phyloP scores from a whole-genome alignment of 2,888 invertebrate genomes.

The Epirrhoe tristata region DNA sequence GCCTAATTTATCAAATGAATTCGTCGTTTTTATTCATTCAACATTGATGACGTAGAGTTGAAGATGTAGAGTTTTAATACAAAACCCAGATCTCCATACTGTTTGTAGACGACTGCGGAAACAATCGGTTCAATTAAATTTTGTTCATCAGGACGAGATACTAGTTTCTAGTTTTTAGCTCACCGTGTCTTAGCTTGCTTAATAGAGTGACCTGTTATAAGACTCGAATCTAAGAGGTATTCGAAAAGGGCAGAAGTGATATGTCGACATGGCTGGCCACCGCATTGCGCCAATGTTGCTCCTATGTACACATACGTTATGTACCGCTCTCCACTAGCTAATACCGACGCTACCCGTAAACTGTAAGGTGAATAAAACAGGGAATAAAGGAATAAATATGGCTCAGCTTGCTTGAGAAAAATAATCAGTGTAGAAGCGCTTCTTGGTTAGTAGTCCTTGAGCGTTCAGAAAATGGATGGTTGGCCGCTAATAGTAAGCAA shows the following conservation, averaged over 20 bases:
- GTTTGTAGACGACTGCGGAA: no score
- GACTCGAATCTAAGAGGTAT: slow-evolving; percentile 54
- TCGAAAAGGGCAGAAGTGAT: slow-evolving; percentile 78
- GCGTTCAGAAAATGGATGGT: no score
- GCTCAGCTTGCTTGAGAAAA: not conserved
- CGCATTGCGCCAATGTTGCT: slow-evolving; percentile 81
- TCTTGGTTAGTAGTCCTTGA: no score
- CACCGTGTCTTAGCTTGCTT: slow-evolving; percentile 18
- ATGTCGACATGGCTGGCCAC: slow-evolving; percentile 79
- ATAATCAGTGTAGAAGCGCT: not conserved
- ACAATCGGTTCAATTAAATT: no score
- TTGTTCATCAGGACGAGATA: not conserved
- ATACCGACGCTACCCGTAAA: slow-evolving; percentile 67
- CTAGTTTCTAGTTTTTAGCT: not conserved
- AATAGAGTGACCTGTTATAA: slow-evolving; percentile 23
- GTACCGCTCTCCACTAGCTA: slow-evolving; percentile 68
- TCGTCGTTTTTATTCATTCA: no score
- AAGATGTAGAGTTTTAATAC: no score
- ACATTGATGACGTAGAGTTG: no score
- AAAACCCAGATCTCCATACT: no score
- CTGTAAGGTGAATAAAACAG: slow-evolving; percentile 48
- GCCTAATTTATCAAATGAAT: no score
- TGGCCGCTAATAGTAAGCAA: no score
- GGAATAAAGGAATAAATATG: slow-evolving; percentile 13
- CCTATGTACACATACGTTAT: slow-evolving; percentile 75